Conservation (phyloP, 2,113 vertebrate genomes). For the Agapornis roseicollis region DNA sequence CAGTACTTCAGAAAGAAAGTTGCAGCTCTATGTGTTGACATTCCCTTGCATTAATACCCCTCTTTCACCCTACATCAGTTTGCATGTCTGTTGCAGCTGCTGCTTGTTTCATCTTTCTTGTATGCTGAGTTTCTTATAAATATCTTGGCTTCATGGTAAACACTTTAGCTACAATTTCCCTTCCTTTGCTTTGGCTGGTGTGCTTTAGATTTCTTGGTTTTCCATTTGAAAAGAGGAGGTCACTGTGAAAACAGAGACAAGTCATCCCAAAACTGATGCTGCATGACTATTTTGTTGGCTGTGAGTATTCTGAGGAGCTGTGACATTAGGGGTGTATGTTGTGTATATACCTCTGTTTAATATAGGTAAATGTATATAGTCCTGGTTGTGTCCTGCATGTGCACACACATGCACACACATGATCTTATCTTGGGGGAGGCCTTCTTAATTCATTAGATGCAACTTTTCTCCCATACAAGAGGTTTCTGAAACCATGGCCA, state of each 20-base stretch:
- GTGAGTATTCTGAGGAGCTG: not conserved
- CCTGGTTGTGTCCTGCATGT: not conserved
- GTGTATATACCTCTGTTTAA: not conserved
- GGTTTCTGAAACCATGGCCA: not conserved
- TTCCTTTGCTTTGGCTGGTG: not conserved
- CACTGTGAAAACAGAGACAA: not conserved
- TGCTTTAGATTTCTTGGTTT: not conserved
- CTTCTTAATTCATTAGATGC: not conserved
- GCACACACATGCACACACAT: no score
- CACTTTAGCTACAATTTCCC: not conserved
- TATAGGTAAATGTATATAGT: not conserved
- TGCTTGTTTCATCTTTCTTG: not conserved
- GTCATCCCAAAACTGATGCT: not conserved
- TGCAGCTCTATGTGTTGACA: not conserved
- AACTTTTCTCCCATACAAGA: not conserved
- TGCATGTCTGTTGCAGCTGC: not conserved
- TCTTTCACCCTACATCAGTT: not conserved
- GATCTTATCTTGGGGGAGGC: not conserved
- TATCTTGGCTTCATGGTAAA: not conserved
- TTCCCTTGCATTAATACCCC: not conserved
- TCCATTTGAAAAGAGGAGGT: not conserved
- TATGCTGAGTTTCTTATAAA: not conserved
- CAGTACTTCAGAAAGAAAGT: not conserved
- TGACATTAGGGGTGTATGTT: not conserved
- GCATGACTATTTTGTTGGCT: not conserved